phyloP scores from a whole-genome alignment of 2,888 invertebrate species.

The Tuta absoluta region DNA sequence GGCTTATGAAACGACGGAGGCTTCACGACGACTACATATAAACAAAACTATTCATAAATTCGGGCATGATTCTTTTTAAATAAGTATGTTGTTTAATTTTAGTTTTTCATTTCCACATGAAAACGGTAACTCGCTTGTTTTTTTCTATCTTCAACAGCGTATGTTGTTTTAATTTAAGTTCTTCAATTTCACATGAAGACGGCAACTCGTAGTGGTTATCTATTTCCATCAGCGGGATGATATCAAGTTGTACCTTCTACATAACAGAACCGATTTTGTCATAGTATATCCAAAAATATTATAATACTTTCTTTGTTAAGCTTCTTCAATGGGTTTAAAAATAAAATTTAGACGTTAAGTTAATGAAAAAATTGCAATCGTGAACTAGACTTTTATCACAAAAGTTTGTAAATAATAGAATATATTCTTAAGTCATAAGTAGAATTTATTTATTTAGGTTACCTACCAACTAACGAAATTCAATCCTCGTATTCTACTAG shows the following conservation, averaged over 20 bases:
- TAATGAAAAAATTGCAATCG: constrained; percentile 23
- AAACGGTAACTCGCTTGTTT: background rate
- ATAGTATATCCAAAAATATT: no score
- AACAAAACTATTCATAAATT: constrained; percentile 14
- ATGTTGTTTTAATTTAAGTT: background rate
- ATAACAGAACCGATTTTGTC: background rate
- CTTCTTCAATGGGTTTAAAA: background rate
- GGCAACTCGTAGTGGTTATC: no score
- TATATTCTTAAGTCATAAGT: constrained; percentile 70
- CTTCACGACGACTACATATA: constrained; percentile 18
- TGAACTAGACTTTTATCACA: constrained; percentile 74
- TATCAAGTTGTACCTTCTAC: background rate
- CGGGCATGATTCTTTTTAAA: background rate
- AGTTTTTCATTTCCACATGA: background rate
- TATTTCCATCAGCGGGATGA: no score
- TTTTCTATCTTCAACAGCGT: no score
- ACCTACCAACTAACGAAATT: constrained; percentile 57
- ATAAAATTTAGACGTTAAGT: background rate
- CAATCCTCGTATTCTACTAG: constrained; percentile 50
- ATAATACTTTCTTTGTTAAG: background rate
- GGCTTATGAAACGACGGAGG: constrained; percentile 47
- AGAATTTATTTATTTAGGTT: constrained; percentile 71
- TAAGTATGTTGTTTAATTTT: background rate
- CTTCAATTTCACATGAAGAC: background rate
- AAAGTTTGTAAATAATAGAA: constrained; percentile 76